Evolutionary conservation across 2,797 vertebrate genomes (phyloP).

Genomic region (Anniella stebbinsi): DNA sequence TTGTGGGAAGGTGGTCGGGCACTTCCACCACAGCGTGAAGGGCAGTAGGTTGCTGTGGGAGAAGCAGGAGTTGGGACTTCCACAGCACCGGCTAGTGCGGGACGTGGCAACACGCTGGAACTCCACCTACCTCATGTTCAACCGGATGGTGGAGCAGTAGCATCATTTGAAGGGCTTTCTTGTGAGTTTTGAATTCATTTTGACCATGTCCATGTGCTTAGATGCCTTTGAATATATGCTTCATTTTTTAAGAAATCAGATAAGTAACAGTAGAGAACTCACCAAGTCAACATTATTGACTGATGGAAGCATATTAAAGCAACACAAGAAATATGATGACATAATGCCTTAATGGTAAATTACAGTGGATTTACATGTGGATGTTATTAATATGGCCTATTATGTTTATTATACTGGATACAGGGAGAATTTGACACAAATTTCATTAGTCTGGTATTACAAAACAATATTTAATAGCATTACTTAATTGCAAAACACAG

Average conservation of each 20-base stretch:
- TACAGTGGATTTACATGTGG: background rate
- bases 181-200: background rate
- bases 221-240: background rate
- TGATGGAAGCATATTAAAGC: background rate
- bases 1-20: too few relatives aligned
- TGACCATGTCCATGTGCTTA: too few relatives aligned
- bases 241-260: background rate
- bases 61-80: too few relatives aligned
- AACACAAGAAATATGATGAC: background rate
- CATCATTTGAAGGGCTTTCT: background rate
- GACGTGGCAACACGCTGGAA: too few relatives aligned
- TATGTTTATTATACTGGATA: background rate
- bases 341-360: background rate
- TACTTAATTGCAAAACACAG: slow-evolving; percentile 8
- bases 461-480: background rate
- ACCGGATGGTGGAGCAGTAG: too few relatives aligned
- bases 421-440: slow-evolving; percentile 48
- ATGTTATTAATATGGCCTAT: background rate
- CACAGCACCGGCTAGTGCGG: too few relatives aligned
- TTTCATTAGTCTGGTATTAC: background rate
- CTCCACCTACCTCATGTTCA: too few relatives aligned
- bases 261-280: background rate
- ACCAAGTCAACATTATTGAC: background rate
- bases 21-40: too few relatives aligned
- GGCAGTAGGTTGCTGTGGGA: too few relatives aligned